Evolutionary conservation across 2,113 vertebrate species (phyloP).

Genomic region (Xiphophorus maculatus): DNA sequence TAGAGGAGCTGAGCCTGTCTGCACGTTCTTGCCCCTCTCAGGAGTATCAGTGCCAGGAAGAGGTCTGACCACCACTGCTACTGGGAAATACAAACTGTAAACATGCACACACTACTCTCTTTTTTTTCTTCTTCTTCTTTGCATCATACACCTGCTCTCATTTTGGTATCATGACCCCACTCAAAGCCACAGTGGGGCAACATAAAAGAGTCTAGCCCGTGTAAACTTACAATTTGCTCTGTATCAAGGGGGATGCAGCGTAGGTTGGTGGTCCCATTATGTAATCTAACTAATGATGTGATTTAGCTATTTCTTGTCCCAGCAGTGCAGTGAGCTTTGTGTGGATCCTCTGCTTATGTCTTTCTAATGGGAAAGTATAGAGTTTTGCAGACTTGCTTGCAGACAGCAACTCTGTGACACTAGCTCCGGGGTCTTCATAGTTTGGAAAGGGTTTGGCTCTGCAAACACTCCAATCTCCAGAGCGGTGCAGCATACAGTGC

Average conservation of each 20-base stretch:
- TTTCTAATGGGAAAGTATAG: conserved; percentile 48
- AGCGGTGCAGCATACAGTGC: conserved; percentile 7
- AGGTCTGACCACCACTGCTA: conserved; percentile 54
- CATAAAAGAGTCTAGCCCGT: conserved; percentile 5
- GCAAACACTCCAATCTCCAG: conserved; percentile 26
- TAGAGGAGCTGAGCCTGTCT: conserved; percentile 38
- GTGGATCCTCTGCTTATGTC: conserved; percentile 18
- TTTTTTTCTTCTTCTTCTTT: background rate
- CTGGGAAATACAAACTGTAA: conserved; percentile 60
- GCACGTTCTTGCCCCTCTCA: conserved; percentile 48
- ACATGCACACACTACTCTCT: conserved; percentile 28
- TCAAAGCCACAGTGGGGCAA: conserved; percentile 11
- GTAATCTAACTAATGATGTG: conserved; percentile 61
- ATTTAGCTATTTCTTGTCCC: conserved; percentile 49
- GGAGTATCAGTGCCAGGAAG: conserved; percentile 59
- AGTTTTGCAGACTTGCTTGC: conserved; percentile 32
- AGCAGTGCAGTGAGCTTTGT: conserved; percentile 31
- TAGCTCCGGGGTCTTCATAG: conserved; percentile 29
- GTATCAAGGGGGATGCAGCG: conserved; percentile 47
- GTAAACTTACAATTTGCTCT: conserved; percentile 35
- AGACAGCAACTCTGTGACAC: conserved; percentile 21
- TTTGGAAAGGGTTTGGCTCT: conserved; percentile 29
- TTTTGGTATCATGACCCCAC: conserved; percentile 28
- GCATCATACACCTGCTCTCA: conserved; percentile 43
- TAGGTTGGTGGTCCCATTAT: conserved; percentile 65